Conservation (phyloP, 1,140 invertebrate species). For the Aphis craccivora region DNA sequence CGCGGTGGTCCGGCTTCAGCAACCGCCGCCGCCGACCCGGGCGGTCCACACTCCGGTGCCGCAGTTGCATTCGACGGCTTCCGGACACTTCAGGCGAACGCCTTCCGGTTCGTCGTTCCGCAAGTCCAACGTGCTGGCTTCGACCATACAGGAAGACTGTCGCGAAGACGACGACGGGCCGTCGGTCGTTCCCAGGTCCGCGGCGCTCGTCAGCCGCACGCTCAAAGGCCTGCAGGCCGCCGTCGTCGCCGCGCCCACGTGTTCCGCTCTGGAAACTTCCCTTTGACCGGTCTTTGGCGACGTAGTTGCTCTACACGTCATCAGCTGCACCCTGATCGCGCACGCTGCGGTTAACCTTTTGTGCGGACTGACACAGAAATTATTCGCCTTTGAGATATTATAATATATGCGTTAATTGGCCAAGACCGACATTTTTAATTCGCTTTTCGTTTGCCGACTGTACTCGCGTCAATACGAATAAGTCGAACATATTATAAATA, state of each 20-base stretch:
- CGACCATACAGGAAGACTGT: constrained; percentile 83
- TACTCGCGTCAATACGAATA: not conserved
- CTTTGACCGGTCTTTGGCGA: not conserved
- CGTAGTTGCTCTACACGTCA: not conserved
- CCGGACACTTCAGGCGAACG: not conserved
- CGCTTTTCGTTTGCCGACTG: not conserved
- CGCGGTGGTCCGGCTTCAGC: constrained; percentile 64
- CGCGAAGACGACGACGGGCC: constrained; percentile 71
- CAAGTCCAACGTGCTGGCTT: constrained; percentile 82
- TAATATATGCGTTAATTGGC: not conserved
- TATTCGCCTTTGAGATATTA: not conserved
- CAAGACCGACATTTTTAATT: not conserved
- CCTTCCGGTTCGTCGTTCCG: constrained; percentile 66
- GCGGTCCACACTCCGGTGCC: constrained; percentile 58
- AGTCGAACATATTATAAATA: too few relatives aligned
- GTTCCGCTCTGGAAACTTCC: constrained; percentile 35
- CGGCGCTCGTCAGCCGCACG: constrained; percentile 15
- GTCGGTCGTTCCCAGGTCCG: not conserved
- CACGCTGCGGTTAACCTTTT: not conserved
- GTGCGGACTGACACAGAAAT: not conserved
- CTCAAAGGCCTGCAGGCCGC: not conserved
- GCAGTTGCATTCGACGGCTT: constrained; percentile 62
- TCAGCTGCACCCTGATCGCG: too few relatives aligned
- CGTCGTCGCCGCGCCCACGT: not conserved
- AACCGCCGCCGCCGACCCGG: constrained; percentile 14